Evolutionary conservation across 2,113 vertebrate species (phyloP), one percentile per base, ranked within the genome.

Genomic region (Lucifuga dentata): DNA sequence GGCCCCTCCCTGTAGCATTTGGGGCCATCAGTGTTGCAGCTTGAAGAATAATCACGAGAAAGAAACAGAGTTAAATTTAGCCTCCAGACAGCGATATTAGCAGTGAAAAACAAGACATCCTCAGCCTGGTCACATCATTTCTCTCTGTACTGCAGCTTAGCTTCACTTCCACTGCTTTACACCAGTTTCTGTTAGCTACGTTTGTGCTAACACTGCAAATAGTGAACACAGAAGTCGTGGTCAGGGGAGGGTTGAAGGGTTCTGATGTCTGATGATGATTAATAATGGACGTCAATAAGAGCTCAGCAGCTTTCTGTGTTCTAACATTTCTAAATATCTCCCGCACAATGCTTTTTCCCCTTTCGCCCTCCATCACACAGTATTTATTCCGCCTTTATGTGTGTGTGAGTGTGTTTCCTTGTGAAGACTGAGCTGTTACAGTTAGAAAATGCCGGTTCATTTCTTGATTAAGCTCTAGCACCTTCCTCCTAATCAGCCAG

Each of bases 41-140:
- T 12, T 78, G 58, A 80, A 81, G 68, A 88, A 75, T 80, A 79
- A 87, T 84, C 84, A 90, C 82, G 87, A 68, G 60, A 64, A 80
- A 74, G 68, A 60, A 83, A 60, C 63, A 26, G 60, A 74, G 83
- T 84, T 88, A 73, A 86, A 80, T 83, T 87, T 84, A 83, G 82
- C 73, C 48, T 16, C 40, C 73, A 84, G 80, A 82, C 41, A 8
- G 62, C 65, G 66, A 63, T 68, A 52, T 73, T 78, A 81, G 36
- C 49, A 23, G 44, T 23, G 15, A 61, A 65, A 41, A 76, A 70
- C 53, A 68, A 75, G 45, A 50, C 16, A 50, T 55, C 49, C 51
- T 65, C 68, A 17, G 48, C 70, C 52, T 17, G 17, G 55, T 68
- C 50, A 48, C 8, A 8, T 38, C 23, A n/a, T 66, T 65, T 7